phyloP scores from a whole-genome alignment of 2,888 invertebrate species.

The Campoplex capitator region DNA sequence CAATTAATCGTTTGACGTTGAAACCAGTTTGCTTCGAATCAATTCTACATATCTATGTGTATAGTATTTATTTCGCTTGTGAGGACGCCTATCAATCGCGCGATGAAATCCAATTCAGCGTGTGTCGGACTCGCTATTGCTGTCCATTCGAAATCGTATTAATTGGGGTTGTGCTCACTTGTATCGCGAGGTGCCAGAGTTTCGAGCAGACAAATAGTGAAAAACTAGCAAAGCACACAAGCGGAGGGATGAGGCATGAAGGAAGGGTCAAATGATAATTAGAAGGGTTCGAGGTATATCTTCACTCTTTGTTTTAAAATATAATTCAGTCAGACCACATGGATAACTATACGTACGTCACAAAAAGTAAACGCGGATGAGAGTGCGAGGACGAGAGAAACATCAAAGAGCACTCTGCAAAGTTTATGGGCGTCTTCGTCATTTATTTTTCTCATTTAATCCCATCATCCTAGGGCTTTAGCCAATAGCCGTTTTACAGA shows the following conservation, averaged over 20 bases:
- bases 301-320: neutral
- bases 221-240: neutral
- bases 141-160: constrained; percentile 56
- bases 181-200: constrained; percentile 5
- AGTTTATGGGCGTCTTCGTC: constrained; percentile 19
- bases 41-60: neutral
- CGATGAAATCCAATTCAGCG: constrained; percentile 55
- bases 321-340: neutral
- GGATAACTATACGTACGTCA: constrained; percentile 9
- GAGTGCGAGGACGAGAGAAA: constrained; percentile 31
- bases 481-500: constrained; percentile 52
- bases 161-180: constrained; percentile 38
- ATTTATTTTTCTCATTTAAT: constrained; percentile 27
- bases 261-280: neutral
- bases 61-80: constrained; percentile 26
- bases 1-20: neutral
- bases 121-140: constrained; percentile 39
- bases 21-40: neutral
- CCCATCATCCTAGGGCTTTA: neutral
- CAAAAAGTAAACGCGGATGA: constrained; percentile 35
- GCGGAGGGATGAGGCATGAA: neutral
- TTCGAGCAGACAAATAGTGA: constrained; percentile 34
- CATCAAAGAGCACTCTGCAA: constrained; percentile 63
- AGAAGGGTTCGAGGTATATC: neutral
- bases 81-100: constrained; percentile 49